phyloP scores from a whole-genome alignment of 2,888 invertebrate genomes.

The Apotomis capreana region DNA sequence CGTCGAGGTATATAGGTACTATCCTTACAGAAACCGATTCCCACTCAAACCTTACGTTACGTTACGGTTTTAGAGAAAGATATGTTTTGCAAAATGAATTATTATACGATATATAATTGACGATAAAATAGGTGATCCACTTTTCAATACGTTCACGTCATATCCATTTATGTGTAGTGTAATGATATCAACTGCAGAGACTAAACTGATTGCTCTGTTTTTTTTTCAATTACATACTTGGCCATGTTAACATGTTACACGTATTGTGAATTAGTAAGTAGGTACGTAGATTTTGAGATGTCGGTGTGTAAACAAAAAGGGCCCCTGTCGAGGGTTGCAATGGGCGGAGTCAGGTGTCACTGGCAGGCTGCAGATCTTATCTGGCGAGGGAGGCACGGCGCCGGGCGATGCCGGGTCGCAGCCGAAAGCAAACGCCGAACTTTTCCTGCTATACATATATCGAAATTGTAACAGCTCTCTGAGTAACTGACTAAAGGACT shows the following conservation, averaged over 20 bases:
- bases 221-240: too few species aligned
- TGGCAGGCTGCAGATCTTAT: slow-evolving; percentile 75
- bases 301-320: slow-evolving; percentile 59
- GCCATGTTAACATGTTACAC: neutral
- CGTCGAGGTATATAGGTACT: too few species aligned
- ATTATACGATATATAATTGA: too few species aligned
- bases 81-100: too few species aligned
- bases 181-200: too few species aligned
- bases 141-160: too few species aligned
- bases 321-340: slow-evolving; percentile 59
- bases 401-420: slow-evolving; percentile 44
- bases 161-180: too few species aligned
- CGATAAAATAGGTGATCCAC: too few species aligned
- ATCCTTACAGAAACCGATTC: too few species aligned
- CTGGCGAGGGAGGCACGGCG: slow-evolving; percentile 61
- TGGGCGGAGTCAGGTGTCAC: slow-evolving; percentile 80
- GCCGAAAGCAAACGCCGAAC: neutral
- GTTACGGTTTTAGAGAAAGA: too few species aligned
- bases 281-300: slow-evolving; percentile 33
- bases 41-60: too few species aligned
- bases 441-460: neutral
- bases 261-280: slow-evolving; percentile 2
- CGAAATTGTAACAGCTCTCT: neutral
- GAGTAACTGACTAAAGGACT: too few species aligned
- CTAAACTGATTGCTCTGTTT: neutral